Evolutionary conservation across 2,113 vertebrate genomes (phyloP).

Genomic region (Rhodinocichla rosea): DNA sequence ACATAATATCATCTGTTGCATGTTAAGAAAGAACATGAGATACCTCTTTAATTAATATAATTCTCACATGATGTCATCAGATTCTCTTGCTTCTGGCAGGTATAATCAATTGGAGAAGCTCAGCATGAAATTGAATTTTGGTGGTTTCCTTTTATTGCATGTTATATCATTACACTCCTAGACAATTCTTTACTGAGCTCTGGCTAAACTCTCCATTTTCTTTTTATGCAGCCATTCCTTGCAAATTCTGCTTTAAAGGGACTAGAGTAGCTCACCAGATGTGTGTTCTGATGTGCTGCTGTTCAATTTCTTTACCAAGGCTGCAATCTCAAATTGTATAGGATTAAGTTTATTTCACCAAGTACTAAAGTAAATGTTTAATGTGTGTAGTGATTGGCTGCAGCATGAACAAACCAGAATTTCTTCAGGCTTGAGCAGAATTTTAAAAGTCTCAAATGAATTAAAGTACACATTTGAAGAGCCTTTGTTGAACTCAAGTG

Average conservation of each 20-base stretch:
- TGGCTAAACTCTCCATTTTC: neutral
- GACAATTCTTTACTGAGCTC: neutral
- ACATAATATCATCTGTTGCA: neutral
- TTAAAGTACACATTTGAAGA: neutral
- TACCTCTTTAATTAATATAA: neutral
- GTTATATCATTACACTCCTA: neutral
- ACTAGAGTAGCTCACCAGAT: neutral
- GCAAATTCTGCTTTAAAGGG: neutral
- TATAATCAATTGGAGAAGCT: neutral
- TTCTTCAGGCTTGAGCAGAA: neutral
- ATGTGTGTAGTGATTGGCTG: neutral
- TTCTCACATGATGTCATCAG: neutral
- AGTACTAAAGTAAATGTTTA: neutral
- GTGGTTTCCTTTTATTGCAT: slow-evolving; percentile 12
- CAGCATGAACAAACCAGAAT: neutral
- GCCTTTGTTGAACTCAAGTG: neutral
- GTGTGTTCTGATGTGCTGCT: neutral
- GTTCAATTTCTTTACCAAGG: neutral
- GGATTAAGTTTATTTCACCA: neutral
- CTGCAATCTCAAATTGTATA: neutral
- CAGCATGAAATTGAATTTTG: slow-evolving; percentile 23
- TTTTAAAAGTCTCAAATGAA: neutral
- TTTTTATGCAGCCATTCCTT: neutral
- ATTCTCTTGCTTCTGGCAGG: neutral
- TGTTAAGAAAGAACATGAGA: neutral